Percentiles rank a stretch among this genome's conserved stretches.
phyloP scores from a whole-genome alignment of 2,888 invertebrate species.

The Lissocephala sabroskyi region DNA sequence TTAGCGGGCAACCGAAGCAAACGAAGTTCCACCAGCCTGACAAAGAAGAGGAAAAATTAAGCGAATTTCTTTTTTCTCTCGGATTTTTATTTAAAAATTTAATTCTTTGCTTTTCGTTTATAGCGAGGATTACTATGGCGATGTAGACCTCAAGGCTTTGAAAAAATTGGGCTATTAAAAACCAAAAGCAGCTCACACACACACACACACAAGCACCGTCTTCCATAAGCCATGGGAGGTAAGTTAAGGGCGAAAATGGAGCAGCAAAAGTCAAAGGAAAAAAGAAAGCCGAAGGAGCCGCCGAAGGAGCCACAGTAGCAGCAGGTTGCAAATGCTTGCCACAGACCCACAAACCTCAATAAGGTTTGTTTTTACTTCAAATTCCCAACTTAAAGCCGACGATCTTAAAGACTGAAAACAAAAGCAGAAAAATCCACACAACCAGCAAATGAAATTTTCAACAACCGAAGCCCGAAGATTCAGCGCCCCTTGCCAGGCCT shows the following conservation, averaged over 20 bases:
- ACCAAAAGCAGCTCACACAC: constrained; percentile 15
- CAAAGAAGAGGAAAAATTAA: constrained; percentile 6
- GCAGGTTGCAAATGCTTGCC: constrained; percentile 55
- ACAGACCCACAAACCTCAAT: constrained; percentile 11
- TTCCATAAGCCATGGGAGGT: constrained; percentile 32
- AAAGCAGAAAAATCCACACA: constrained; percentile 8
- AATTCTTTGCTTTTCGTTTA: constrained; percentile 43
- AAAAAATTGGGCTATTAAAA: constrained; percentile 81
- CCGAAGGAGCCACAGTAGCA: constrained; percentile 32
- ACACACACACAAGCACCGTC: constrained; percentile 12
- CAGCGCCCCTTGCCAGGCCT: too few species aligned
- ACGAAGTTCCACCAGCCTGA: too few species aligned
- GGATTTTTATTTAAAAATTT: constrained; percentile 32
- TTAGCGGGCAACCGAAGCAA: too few species aligned
- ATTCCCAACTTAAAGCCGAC: constrained; percentile 36
- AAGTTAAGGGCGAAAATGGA: constrained; percentile 12
- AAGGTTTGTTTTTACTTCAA: neutral
- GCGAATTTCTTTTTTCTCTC: constrained; percentile 23
- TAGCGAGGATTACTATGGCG: constrained; percentile 94
- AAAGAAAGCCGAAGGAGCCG: constrained; percentile 7
- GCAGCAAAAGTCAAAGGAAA: constrained; percentile 14
- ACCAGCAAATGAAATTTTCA: neutral
- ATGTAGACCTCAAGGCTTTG: constrained; percentile 89
- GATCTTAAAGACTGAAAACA: constrained; percentile 54
- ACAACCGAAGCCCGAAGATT: too few species aligned